Evolutionary conservation across 2,888 invertebrate genomes (phyloP).

Genomic region (Philereme transversata): DNA sequence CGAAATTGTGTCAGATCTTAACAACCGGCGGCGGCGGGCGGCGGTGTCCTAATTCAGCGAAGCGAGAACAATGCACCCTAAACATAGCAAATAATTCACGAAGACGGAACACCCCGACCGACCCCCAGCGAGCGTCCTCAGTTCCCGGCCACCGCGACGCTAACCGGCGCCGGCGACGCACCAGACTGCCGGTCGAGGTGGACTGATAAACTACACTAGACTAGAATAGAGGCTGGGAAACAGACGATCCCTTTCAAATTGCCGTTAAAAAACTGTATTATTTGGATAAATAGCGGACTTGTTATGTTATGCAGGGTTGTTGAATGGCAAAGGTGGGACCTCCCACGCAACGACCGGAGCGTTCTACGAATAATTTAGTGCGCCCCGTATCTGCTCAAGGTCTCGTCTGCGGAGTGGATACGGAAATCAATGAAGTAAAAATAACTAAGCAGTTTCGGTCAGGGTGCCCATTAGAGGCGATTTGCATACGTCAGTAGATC

Average conservation of each 20-base stretch:
- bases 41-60: constrained; percentile 20
- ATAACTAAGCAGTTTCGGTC: constrained; percentile 24
- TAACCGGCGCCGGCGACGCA: background rate
- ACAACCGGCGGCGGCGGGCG: constrained; percentile 19
- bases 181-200: too few species aligned
- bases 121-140: too few species aligned
- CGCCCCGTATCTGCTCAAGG: constrained; percentile 29
- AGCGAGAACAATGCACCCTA: constrained; percentile 22
- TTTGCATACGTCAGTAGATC: too few species aligned
- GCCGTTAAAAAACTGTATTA: background rate
- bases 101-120: constrained; percentile 10
- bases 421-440: constrained; percentile 39
- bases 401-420: constrained; percentile 12
- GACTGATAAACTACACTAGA: background rate
- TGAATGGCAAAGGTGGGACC: constrained; percentile 39
- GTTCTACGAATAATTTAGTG: constrained; percentile 40
- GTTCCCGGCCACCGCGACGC: too few species aligned
- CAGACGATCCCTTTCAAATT: background rate
- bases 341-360: constrained; percentile 22
- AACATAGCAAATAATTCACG: constrained; percentile 40
- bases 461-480: constrained; percentile 1
- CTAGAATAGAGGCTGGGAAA: background rate
- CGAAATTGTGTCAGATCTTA: constrained; percentile 29
- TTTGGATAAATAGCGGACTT: background rate
- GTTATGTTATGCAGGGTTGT: background rate